phyloP scores from a whole-genome alignment of 2,113 vertebrate genomes.

The Pteropus alecto region DNA sequence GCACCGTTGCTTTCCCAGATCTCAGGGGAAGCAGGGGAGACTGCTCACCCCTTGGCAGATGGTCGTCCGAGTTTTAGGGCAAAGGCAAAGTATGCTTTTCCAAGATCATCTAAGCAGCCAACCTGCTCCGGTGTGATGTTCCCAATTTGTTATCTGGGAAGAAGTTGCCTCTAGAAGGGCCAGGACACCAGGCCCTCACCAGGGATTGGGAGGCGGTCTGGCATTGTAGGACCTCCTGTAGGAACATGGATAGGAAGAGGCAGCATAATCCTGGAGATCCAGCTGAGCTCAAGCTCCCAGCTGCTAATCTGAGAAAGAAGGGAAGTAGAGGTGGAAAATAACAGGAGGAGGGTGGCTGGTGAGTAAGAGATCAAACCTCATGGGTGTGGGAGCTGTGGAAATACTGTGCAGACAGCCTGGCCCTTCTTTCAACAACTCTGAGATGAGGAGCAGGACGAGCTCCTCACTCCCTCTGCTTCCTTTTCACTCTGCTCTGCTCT shows the following conservation, averaged over 20 bases:
- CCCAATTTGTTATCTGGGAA: neutral
- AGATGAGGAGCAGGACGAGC: neutral
- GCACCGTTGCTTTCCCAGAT: neutral
- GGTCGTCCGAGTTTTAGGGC: neutral
- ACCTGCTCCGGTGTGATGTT: neutral
- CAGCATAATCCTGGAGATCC: too few relatives aligned
- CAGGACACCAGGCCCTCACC: neutral
- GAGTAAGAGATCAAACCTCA: neutral
- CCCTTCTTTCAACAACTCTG: neutral
- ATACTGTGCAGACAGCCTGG: neutral
- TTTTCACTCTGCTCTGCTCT: neutral
- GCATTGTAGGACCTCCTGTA: neutral
- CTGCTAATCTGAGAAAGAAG: neutral
- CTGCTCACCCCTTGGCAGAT: neutral
- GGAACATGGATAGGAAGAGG: neutral
- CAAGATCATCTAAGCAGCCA: neutral
- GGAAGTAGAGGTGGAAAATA: neutral
- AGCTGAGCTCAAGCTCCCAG: neutral
- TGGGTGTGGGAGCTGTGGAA: neutral
- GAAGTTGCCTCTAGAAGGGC: neutral
- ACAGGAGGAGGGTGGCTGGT: neutral
- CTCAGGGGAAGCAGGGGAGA: neutral
- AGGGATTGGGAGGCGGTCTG: neutral
- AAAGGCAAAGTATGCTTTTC: neutral
- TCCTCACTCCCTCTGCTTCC: neutral